Evolutionary conservation across 2,888 invertebrate species (phyloP).

Genomic region (Pyrocoelia pectoralis): DNA sequence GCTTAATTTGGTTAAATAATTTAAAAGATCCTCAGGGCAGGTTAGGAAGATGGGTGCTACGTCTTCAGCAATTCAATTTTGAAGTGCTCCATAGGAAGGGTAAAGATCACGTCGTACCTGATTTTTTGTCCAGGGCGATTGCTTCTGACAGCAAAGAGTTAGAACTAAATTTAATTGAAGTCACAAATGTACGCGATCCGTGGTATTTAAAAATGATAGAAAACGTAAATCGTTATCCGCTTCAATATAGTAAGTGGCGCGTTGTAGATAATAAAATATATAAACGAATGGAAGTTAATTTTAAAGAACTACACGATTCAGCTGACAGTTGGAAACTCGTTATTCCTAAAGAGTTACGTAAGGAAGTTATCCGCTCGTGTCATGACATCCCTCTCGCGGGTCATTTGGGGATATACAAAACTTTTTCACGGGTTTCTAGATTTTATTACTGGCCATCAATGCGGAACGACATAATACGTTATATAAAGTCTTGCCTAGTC

Average conservation of each 20-base stretch:
- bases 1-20: too few species aligned
- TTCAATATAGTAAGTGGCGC: conserved; percentile 36
- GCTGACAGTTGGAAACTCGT: conserved; percentile 33
- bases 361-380: conserved; percentile 6
- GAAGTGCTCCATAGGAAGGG: background rate
- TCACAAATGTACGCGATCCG: background rate
- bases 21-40: too few species aligned
- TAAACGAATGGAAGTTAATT: conserved; percentile 28
- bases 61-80: background rate
- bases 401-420: conserved; percentile 41
- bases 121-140: background rate
- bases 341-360: conserved; percentile 38
- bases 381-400: conserved; percentile 38
- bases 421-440: conserved; percentile 23
- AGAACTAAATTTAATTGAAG: background rate
- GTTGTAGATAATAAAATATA: conserved; percentile 26
- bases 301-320: conserved; percentile 20
- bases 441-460: conserved; percentile 43
- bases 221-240: conserved; percentile 12
- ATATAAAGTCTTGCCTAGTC: too few species aligned
- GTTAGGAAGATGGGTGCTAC: too few species aligned
- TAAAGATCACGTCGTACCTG: background rate
- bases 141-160: background rate
- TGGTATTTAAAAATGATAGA: conserved; percentile 36
- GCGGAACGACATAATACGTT: too few species aligned